Evolutionary conservation across 2,113 vertebrate genomes (phyloP).

Genomic region (Dicrurus megarhynchus): DNA sequence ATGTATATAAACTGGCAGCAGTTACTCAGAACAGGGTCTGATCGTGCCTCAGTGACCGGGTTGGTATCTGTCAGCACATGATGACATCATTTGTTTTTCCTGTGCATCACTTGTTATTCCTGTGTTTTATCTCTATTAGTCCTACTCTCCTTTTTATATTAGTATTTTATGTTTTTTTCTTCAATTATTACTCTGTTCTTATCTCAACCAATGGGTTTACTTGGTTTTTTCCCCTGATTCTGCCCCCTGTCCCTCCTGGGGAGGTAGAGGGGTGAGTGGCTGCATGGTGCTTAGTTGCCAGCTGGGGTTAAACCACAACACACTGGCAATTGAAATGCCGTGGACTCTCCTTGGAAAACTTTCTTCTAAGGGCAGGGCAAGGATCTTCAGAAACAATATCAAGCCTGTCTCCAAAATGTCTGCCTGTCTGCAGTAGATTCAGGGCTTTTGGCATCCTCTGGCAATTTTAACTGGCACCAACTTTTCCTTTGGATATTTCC

Average conservation of each 20-base stretch:
- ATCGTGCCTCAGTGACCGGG: accelerated
- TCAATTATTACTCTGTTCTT: neutral
- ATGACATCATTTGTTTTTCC: neutral
- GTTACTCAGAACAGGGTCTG: neutral
- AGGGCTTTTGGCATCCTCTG: neutral
- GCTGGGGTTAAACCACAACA: neutral
- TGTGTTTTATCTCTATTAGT: neutral
- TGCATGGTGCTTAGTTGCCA: neutral
- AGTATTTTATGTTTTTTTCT: neutral
- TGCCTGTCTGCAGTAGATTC: neutral
- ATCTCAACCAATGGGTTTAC: neutral
- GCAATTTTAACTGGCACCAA: neutral
- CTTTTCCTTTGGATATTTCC: neutral
- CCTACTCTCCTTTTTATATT: neutral
- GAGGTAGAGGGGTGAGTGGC: neutral
- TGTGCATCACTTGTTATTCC: neutral
- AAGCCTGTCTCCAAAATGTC: neutral
- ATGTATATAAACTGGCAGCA: neutral
- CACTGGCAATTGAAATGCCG: neutral
- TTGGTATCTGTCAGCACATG: neutral
- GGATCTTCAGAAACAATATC: neutral
- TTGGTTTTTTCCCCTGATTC: accelerated
- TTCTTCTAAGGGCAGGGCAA: neutral
- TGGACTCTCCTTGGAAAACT: neutral
- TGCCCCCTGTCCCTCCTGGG: neutral